A percentile compares a stretch with the other conserved stretches of the same genome.
phyloP scores from a whole-genome alignment of 2,888 invertebrate genomes.

The Patella depressa region DNA sequence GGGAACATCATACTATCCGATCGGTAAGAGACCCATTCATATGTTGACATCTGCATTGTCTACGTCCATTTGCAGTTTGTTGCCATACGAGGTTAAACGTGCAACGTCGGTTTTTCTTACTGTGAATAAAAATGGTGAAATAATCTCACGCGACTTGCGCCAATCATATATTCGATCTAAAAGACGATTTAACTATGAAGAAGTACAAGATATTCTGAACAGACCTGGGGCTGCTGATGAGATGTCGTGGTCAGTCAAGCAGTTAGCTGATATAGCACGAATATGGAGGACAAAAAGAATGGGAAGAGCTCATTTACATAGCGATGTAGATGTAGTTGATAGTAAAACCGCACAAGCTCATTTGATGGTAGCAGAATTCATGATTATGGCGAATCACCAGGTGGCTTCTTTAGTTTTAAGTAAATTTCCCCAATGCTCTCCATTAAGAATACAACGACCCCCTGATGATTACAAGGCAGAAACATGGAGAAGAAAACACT shows the following conservation, averaged over 20 bases:
- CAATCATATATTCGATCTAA: slow-evolving; percentile 56
- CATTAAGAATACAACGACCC: slow-evolving; percentile 51
- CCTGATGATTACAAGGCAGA: slow-evolving; percentile 47
- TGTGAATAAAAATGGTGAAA: slow-evolving; percentile 50
- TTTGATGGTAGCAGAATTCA: slow-evolving; percentile 62
- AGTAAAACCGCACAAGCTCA: slow-evolving; percentile 48
- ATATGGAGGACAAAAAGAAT: slow-evolving; percentile 55
- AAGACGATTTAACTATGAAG: slow-evolving; percentile 47
- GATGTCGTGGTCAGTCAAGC: slow-evolving; percentile 50
- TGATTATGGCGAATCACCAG: slow-evolving; percentile 57
- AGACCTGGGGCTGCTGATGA: slow-evolving; percentile 49
- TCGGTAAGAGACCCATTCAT: slow-evolving; percentile 42
- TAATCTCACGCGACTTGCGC: slow-evolving; percentile 43
- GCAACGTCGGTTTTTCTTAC: slow-evolving; percentile 57
- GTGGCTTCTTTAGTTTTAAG: slow-evolving; percentile 52
- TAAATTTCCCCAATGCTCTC: slow-evolving; percentile 49
- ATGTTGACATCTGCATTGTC: slow-evolving; percentile 55
- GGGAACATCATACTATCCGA: slow-evolving; percentile 50
- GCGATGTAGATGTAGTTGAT: slow-evolving; percentile 42
- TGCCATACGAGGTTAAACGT: slow-evolving; percentile 46
- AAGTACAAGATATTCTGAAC: slow-evolving; percentile 57
- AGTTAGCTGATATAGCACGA: slow-evolving; percentile 54
- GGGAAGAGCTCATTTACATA: slow-evolving; percentile 56
- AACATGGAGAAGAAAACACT: slow-evolving; percentile 53
- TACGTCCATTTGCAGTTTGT: slow-evolving; percentile 53